Evolutionary conservation across 2,113 vertebrate species (phyloP).

Genomic region (Hyperopisus bebe): DNA sequence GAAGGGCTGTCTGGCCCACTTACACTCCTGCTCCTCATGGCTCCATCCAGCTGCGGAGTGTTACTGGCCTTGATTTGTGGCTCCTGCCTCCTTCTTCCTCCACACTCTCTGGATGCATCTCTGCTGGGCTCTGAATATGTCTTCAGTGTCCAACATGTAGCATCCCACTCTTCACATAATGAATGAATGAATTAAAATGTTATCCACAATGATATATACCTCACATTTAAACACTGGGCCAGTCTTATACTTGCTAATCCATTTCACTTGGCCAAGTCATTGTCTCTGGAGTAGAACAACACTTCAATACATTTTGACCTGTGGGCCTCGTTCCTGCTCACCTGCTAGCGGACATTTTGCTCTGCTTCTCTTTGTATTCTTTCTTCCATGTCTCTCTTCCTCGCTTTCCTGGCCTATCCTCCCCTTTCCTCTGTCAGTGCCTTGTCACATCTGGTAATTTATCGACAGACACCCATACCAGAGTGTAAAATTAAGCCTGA

Average conservation of each 20-base stretch:
- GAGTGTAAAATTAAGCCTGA: not conserved
- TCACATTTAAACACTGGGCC: not conserved
- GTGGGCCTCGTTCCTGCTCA: not conserved
- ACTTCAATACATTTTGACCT: not conserved
- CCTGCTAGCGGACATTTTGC: not conserved
- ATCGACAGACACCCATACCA: not conserved
- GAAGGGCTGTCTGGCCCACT: not conserved
- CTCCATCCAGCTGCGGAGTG: not conserved
- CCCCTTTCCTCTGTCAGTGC: not conserved
- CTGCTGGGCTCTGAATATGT: not conserved
- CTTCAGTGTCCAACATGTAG: not conserved
- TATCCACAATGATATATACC: not conserved
- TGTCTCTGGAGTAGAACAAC: not conserved
- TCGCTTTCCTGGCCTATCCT: not conserved
- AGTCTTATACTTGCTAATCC: not conserved
- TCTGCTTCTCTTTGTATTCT: not conserved
- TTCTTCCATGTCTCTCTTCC: not conserved
- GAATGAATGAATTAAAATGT: no score
- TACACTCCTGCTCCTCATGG: not conserved
- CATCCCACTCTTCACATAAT: not conserved
- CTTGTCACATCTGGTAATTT: constrained; percentile 15
- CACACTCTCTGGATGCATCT: not conserved
- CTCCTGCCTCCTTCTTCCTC: not conserved
- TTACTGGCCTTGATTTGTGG: not conserved
- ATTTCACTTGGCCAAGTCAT: not conserved